Evolutionary conservation across 2,797 vertebrate species (phyloP).

Genomic region (Gallirallus australis): DNA sequence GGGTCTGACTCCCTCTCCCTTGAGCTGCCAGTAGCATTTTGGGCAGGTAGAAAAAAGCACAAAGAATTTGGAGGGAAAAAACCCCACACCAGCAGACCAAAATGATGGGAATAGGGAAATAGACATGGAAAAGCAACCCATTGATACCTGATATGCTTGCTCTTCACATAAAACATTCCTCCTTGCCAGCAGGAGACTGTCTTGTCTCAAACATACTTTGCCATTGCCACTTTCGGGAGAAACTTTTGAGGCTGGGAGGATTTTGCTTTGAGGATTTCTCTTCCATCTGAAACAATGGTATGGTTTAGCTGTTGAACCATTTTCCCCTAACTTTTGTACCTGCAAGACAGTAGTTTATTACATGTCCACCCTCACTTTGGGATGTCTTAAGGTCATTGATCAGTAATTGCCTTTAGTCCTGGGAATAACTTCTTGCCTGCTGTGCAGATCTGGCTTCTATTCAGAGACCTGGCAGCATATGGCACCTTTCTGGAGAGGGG

Average conservation of each 20-base stretch:
- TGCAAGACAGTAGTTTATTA: neutral
- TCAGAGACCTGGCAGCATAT: neutral
- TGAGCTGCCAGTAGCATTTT: neutral
- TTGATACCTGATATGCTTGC: neutral
- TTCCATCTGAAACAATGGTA: neutral
- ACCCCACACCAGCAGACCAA: neutral
- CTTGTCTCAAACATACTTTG: neutral
- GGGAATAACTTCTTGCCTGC: neutral
- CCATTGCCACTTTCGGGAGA: neutral
- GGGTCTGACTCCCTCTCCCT: neutral
- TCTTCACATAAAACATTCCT: neutral
- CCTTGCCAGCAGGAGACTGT: neutral
- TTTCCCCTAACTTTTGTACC: neutral
- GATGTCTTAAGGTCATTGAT: neutral
- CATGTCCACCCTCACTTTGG: neutral
- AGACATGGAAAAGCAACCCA: neutral
- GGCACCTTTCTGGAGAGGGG: neutral
- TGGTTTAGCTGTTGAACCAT: neutral
- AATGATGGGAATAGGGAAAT: neutral
- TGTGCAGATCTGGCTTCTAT: neutral
- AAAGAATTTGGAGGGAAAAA: neutral
- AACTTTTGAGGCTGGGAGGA: neutral
- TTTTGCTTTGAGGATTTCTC: neutral
- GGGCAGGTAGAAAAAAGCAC: neutral
- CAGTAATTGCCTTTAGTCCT: neutral